phyloP scores from a whole-genome alignment of 2,113 vertebrate species.

The Ciconia maguari region DNA sequence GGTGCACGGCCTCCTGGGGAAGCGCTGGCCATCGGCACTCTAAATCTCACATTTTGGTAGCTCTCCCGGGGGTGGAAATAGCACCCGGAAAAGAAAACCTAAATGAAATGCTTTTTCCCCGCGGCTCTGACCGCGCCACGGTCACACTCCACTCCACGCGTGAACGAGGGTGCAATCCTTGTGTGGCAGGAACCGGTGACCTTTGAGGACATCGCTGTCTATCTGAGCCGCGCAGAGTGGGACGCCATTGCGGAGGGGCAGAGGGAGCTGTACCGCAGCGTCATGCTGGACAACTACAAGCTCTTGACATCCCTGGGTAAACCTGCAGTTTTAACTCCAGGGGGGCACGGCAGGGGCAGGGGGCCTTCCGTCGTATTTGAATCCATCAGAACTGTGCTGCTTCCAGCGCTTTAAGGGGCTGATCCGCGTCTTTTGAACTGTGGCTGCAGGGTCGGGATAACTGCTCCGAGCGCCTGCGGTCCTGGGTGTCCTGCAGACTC shows the following conservation, averaged over 20 bases:
- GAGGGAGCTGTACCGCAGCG: not conserved
- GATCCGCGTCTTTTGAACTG: fast-evolving
- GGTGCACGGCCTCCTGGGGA: not conserved
- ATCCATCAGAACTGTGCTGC: fast-evolving
- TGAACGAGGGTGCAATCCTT: fast-evolving
- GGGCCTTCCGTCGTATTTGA: fast-evolving
- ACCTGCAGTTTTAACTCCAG: fast-evolving
- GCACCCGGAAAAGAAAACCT: not conserved
- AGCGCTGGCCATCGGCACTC: fast-evolving
- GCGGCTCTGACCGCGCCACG: too few species aligned
- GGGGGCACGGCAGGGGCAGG: too few species aligned
- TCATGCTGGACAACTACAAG: not conserved
- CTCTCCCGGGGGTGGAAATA: too few species aligned
- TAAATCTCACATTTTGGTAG: fast-evolving
- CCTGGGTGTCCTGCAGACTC: too few species aligned
- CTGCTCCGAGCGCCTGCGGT: not conserved
- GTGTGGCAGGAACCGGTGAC: not conserved
- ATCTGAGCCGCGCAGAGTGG: not conserved
- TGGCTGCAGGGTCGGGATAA: not conserved
- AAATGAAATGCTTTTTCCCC: fast-evolving
- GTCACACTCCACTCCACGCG: fast-evolving
- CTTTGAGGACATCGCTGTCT: not conserved
- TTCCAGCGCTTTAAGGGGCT: too few species aligned
- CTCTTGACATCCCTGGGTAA: not conserved
- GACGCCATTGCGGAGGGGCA: not conserved